Percentiles rank a stretch among this genome's conserved stretches.
Conservation (phyloP, 2,797 vertebrate species). For the Notolabrus celidotus region DNA sequence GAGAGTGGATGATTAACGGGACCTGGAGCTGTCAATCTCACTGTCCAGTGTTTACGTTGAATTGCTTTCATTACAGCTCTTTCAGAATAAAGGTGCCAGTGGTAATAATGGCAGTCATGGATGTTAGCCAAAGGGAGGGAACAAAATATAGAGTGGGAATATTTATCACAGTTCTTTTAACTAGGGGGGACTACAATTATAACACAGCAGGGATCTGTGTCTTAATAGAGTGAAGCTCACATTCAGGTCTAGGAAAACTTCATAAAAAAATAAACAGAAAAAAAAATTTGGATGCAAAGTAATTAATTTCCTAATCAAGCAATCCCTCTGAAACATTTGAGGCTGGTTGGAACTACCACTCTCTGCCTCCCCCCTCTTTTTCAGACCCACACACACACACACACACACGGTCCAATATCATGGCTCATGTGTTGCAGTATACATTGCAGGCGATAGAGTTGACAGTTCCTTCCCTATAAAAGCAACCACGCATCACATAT, state of each 20-base stretch:
- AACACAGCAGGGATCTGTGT: conserved; percentile 9
- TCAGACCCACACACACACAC: conserved; percentile 6
- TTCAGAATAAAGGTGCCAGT: conserved; percentile 18
- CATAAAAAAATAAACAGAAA: conserved; percentile 9
- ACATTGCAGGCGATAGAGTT: conserved; percentile 47
- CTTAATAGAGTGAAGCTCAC: conserved; percentile 1
- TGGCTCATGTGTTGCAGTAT: conserved; percentile 62
- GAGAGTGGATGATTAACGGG: conserved; percentile 66
- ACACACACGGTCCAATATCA: conserved; percentile 50
- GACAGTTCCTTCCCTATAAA: conserved; percentile 58
- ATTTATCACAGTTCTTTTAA: conserved; percentile 14
- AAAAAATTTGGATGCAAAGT: conserved; percentile 22
- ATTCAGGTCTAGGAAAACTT: conserved; percentile 12
- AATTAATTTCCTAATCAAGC: conserved; percentile 54
- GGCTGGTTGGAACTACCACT: conserved; percentile 29
- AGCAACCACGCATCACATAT: conserved; percentile 68
- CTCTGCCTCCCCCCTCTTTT: conserved; percentile 13
- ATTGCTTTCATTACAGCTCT: conserved; percentile 30
- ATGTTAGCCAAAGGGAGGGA: conserved; percentile 1
- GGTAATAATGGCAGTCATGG: background rate
- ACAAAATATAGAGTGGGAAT: background rate
- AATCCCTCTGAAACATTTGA: conserved; percentile 54
- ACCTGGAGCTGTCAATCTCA: conserved; percentile 68
- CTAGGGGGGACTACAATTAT: conserved; percentile 16
- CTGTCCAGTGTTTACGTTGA: conserved; percentile 36